A percentile compares a stretch with the other conserved stretches of the same genome.
phyloP scores from a whole-genome alignment of 2,888 invertebrate genomes.

The Ganaspis brasiliensis region DNA sequence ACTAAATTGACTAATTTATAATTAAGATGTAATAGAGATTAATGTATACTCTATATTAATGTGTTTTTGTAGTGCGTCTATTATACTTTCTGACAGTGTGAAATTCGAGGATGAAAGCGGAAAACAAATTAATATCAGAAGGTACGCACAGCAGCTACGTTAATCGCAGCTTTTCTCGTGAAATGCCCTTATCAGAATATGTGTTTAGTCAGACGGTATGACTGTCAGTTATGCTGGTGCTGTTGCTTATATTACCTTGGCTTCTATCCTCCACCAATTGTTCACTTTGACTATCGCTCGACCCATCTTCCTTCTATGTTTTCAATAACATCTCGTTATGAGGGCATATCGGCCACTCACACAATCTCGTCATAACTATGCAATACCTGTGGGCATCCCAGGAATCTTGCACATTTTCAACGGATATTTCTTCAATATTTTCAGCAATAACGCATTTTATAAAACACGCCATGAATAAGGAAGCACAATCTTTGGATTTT shows the following conservation, averaged over 20 bases:
- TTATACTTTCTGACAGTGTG: not conserved
- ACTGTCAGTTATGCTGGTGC: conserved; percentile 30
- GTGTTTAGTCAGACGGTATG: conserved; percentile 37
- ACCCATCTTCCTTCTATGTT: conserved; percentile 12
- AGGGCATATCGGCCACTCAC: not conserved
- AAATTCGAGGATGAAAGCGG: conserved; percentile 15
- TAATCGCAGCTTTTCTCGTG: conserved; percentile 27
- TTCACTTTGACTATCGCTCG: conserved; percentile 29
- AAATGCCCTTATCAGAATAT: conserved; percentile 37
- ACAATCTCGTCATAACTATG: not conserved
- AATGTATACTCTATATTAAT: not conserved
- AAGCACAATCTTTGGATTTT: conserved; percentile 1
- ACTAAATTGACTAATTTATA: not conserved
- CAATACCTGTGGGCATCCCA: not conserved
- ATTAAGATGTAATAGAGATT: not conserved
- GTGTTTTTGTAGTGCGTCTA: conserved; percentile 1
- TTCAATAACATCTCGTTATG: conserved; percentile 37
- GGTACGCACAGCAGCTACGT: conserved; percentile 19
- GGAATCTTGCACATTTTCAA: not conserved
- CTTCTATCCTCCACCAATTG: conserved; percentile 19
- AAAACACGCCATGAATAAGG: too few species aligned
- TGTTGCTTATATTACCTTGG: conserved; percentile 32
- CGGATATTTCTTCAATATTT: not conserved
- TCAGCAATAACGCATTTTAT: too few species aligned
- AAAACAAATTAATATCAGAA: conserved; percentile 36